Evolutionary conservation across 2,113 vertebrate species (phyloP).

Genomic region (Puffinus mauretanicus): DNA sequence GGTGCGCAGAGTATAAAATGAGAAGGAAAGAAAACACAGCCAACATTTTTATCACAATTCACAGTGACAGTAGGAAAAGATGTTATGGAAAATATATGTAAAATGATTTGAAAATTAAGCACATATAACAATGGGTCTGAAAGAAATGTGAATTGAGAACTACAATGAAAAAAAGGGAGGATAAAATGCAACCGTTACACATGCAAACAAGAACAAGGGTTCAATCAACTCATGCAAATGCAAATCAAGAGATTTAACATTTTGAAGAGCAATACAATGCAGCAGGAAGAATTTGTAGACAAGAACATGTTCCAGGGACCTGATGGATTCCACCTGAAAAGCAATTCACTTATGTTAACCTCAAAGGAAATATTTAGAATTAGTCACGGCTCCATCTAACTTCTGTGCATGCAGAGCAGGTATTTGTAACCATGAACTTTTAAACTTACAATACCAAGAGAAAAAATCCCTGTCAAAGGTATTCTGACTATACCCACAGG

Average conservation of each 20-base stretch:
- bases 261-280: neutral
- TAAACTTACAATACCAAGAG: neutral
- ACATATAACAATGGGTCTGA: neutral
- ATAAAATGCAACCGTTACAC: neutral
- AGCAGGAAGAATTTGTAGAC: neutral
- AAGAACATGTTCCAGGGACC: neutral
- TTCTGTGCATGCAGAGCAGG: neutral
- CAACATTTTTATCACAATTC: neutral
- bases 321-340: constrained; percentile 25
- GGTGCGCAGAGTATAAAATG: neutral
- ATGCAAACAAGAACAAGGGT: neutral
- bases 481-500: neutral
- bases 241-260: constrained; percentile 27
- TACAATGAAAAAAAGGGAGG: neutral
- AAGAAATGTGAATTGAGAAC: neutral
- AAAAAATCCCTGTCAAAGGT: neutral
- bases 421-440: neutral
- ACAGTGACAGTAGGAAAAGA: neutral
- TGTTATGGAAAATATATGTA: neutral
- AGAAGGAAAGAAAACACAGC: neutral
- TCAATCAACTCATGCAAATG: constrained; percentile 27
- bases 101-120: neutral
- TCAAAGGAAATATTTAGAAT: constrained; percentile 10
- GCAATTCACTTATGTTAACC: neutral
- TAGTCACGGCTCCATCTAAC: neutral